These are phyloP conservation scores for Himalopsyche anomala DNA, from an alignment of 2,888 invertebrate genomes.

Conservation along the genomic window DNA sequence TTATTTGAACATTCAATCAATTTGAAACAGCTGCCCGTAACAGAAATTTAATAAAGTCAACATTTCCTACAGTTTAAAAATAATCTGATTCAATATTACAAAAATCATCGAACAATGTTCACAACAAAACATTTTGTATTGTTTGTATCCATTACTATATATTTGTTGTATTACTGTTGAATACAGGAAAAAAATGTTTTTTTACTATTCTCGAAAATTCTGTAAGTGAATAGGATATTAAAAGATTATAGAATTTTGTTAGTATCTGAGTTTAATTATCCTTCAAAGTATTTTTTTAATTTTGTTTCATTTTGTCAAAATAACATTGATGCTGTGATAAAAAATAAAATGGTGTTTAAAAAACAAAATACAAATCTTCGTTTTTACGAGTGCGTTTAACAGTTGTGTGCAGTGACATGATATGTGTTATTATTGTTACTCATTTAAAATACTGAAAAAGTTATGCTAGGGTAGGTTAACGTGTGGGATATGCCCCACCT, in stretches of 20 bases:
- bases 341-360: too few species aligned
- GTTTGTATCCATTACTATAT: too few species aligned
- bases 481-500: conserved; percentile 12
- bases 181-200: background rate
- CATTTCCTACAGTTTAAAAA: too few species aligned
- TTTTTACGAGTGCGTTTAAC: too few species aligned
- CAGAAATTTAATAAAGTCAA: background rate
- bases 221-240: conserved; percentile 8
- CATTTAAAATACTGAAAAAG: background rate
- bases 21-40: background rate
- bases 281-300: background rate
- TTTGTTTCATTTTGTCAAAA: background rate
- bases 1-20: background rate
- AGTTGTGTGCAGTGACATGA: too few species aligned
- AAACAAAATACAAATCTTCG: too few species aligned
- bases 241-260: conserved; percentile 41
- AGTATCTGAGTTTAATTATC: background rate
- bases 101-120: too few species aligned
- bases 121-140: too few species aligned
- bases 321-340: too few species aligned
- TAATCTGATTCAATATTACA: too few species aligned
- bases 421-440: too few species aligned
- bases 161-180: too few species aligned
- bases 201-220: conserved; percentile 11
- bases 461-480: background rate